phyloP scores from a whole-genome alignment of 2,797 vertebrate species.

The Sphenopsis melanotis region DNA sequence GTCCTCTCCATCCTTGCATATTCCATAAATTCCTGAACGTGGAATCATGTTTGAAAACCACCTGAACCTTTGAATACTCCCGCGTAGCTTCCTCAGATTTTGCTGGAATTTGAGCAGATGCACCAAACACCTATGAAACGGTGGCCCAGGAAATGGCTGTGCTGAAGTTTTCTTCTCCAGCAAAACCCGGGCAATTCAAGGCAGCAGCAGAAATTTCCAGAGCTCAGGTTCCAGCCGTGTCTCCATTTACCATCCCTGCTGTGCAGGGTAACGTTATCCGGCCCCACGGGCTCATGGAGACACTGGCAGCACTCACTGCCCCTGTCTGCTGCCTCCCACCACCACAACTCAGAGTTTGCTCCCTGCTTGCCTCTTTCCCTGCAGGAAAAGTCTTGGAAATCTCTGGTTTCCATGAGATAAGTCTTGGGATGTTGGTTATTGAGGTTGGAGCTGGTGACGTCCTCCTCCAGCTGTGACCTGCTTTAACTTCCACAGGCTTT shows the following conservation, averaged over 20 bases:
- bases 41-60: neutral
- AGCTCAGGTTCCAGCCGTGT: neutral
- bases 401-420: neutral
- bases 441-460: neutral
- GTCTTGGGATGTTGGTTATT: neutral
- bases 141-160: neutral
- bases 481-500: neutral
- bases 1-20: rapidly evolving
- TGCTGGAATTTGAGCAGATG: neutral
- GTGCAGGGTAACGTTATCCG: neutral
- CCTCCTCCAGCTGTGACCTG: neutral
- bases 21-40: rapidly evolving
- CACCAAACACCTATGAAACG: neutral
- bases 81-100: rapidly evolving
- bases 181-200: neutral
- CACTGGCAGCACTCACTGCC: neutral
- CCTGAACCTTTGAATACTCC: neutral
- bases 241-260: neutral
- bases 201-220: neutral
- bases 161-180: neutral
- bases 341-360: rapidly evolving
- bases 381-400: neutral
- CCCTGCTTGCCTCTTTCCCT: neutral
- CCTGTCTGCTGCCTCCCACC: rapidly evolving
- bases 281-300: rapidly evolving